These are phyloP conservation scores for Bergia puertoricense DNA, from an alignment of 92 coral and sea anemone genomes.

Conservation along the genomic window DNA sequence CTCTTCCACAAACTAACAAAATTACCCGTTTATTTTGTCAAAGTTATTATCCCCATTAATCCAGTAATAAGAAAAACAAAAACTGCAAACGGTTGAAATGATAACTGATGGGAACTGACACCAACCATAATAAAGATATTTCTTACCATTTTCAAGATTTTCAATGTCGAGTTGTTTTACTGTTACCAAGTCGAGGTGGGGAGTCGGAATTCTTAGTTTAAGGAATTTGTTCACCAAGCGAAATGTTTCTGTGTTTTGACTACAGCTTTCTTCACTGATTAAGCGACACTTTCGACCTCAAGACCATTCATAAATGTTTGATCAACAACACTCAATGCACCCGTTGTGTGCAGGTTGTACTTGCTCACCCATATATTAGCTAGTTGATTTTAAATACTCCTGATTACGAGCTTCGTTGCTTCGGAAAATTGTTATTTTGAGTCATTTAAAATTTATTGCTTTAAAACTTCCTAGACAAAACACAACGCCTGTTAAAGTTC, in stretches of 20 bases:
- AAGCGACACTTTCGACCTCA: background rate
- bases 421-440: background rate
- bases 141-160: background rate
- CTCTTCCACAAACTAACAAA: background rate
- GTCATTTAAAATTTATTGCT: background rate
- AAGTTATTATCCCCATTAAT: background rate
- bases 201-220: background rate
- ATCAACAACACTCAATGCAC: background rate
- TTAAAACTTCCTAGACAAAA: no score
- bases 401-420: conserved; percentile 17
- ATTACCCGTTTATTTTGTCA: background rate
- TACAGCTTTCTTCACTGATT: conserved; percentile 22
- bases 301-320: conserved; percentile 17
- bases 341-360: conserved; percentile 14
- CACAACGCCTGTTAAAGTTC: background rate
- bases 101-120: background rate
- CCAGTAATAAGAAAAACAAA: background rate
- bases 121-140: background rate
- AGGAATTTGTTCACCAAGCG: background rate
- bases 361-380: background rate
- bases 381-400: conserved; percentile 1
- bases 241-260: conserved; percentile 2
- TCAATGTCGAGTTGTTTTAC: background rate
- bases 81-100: no score
- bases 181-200: background rate